Conservation (phyloP, 2,888 invertebrate genomes). For the Macrosiphum euphorbiae region DNA sequence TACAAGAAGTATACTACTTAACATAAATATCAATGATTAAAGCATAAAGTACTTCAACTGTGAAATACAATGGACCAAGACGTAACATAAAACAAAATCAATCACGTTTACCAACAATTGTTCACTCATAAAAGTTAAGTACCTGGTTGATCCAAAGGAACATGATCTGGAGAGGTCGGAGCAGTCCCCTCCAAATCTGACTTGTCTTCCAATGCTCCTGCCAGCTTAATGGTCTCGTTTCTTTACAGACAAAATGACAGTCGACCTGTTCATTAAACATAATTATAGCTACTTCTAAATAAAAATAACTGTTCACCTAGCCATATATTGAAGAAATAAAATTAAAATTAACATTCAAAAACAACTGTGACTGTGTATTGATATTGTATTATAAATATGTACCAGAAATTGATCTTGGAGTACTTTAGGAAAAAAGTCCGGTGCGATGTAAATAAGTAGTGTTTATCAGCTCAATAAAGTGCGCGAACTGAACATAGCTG, state of each 20-base stretch:
- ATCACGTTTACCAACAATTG: neutral
- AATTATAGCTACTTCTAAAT: neutral
- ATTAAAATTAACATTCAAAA: neutral
- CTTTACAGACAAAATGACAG: neutral
- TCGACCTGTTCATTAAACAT: neutral
- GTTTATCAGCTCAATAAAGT: neutral
- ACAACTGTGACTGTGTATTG: neutral
- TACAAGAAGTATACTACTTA: neutral
- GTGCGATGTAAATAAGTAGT: neutral
- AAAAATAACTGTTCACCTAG: neutral
- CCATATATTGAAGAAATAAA: neutral
- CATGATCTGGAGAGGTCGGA: slow-evolving; percentile 63
- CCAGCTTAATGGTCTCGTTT: slow-evolving; percentile 51
- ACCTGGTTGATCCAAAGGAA: slow-evolving; percentile 58
- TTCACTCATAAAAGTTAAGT: neutral
- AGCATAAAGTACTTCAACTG: neutral
- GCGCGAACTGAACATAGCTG: slow-evolving; percentile 28
- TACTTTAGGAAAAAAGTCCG: neutral
- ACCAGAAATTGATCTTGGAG: neutral
- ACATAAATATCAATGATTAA: neutral
- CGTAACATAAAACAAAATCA: neutral
- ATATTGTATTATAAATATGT: neutral
- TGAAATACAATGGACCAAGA: neutral
- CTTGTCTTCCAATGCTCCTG: slow-evolving; percentile 59
- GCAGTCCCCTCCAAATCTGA: slow-evolving; percentile 61